Evolutionary conservation across 2,113 vertebrate species (phyloP).

Genomic region (Gopherus evgoodei): DNA sequence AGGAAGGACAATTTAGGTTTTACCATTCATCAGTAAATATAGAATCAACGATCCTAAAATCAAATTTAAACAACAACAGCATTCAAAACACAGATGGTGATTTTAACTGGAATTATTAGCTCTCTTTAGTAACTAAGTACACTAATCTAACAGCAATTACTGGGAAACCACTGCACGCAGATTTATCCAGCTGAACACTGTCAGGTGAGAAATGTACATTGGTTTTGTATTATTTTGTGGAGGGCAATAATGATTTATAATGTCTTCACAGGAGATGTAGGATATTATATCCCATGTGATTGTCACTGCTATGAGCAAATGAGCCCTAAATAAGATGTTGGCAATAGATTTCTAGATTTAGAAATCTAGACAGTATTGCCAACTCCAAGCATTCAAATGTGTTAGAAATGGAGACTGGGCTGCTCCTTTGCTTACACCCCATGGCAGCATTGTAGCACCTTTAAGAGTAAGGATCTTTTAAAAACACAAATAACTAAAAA

Average conservation of each 20-base stretch:
- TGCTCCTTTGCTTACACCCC: background rate
- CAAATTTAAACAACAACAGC: background rate
- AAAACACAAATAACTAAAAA: background rate
- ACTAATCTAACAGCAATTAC: background rate
- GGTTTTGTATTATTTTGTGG: background rate
- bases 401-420: background rate
- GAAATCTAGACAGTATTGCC: background rate
- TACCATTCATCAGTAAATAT: background rate
- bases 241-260: background rate
- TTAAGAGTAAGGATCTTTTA: background rate
- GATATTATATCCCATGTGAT: background rate
- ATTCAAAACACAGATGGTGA: background rate
- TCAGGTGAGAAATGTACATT: fast-evolving
- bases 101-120: background rate
- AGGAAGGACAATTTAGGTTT: background rate
- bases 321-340: background rate
- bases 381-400: background rate
- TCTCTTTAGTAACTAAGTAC: background rate
- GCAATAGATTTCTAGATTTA: background rate
- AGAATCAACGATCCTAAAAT: background rate
- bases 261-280: background rate
- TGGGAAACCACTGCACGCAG: background rate
- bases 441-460: background rate
- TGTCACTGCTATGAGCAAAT: background rate
- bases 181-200: background rate